Evolutionary conservation across 2,888 invertebrate genomes (phyloP), one percentile per base, ranked within the genome.

Genomic region (Protodeltote pygarga): DNA sequence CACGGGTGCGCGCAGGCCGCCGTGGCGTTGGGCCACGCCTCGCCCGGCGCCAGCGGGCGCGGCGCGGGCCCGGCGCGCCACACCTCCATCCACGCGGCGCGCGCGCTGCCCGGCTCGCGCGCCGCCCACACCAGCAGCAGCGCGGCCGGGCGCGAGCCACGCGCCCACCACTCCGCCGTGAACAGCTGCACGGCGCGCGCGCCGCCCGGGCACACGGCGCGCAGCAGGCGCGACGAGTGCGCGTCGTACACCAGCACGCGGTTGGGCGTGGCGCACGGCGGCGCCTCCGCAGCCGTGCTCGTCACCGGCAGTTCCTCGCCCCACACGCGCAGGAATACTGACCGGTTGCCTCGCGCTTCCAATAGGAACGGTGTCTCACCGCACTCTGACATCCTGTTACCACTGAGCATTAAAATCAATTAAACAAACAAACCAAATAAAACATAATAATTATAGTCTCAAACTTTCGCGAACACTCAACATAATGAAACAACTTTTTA

Each of bases 61-160:
- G 60, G 49, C 31, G 53, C 53, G 9, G 58, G 53, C 21, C 62
- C 67, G n/a, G 73, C 73, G 46, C 76, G 76, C 79, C 82, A 79
- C 60, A 79, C 69, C 59, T 85, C 86, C 77, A 96, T 92, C 96
- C 96, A 97, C 46, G 95, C 94, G 71, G 96, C 94, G n/a, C 94
- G 94, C 33, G 96, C 96, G 37, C 85, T 95, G 17, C 96, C 97
- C n/a, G 94, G 87, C 81, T 96, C 97, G 86, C 96, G 96, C 78
- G 96, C 97, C 73, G 96, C 95, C 63, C 96, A 96, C 88, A 96
- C 96, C 44, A 97, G 94, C 65, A 97, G 95, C 58, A 97, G 93
- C n/a, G 96, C 95, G 95, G 24, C 95, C 27, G 64, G 42, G 93
- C 9, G 94, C 94, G 40, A 33, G 55, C 93, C 76, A 15, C 81